These are phyloP conservation scores for Emydura subglobosa DNA, from an alignment of 2,113 vertebrate genomes.

Conservation along the genomic window DNA sequence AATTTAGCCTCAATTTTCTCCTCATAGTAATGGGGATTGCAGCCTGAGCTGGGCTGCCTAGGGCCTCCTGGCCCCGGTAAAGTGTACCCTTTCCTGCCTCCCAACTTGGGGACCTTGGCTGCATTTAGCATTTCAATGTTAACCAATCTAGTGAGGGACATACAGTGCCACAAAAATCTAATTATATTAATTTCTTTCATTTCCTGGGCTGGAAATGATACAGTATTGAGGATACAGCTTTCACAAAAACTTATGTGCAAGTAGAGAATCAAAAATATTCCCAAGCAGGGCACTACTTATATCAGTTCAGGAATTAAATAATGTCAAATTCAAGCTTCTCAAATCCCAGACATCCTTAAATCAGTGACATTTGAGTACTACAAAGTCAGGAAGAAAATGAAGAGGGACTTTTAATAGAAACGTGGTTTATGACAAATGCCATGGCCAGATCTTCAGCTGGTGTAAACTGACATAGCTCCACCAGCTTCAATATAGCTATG, in stretches of 20 bases:
- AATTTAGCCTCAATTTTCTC: too few species aligned
- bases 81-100: too few species aligned
- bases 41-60: too few species aligned
- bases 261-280: conserved; percentile 55
- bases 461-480: conserved; percentile 19
- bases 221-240: not conserved
- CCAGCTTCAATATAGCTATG: not conserved
- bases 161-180: conserved; percentile 46
- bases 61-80: too few species aligned
- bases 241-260: conserved; percentile 41
- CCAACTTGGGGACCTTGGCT: not conserved
- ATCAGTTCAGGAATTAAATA: not conserved
- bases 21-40: too few species aligned
- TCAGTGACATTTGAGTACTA: conserved; percentile 32
- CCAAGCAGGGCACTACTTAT: not conserved
- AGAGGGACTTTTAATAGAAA: conserved; percentile 29
- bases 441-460: not conserved
- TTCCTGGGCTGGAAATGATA: conserved; percentile 62
- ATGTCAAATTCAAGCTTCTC: not conserved
- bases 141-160: conserved; percentile 22
- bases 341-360: conserved; percentile 34
- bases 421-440: not conserved
- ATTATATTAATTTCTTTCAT: conserved; percentile 69
- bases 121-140: conserved; percentile 23
- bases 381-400: conserved; percentile 21